Evolutionary conservation across 2,888 invertebrate genomes (phyloP), one percentile per base, ranked within the genome.

Genomic region (Athrips mouffetella): DNA sequence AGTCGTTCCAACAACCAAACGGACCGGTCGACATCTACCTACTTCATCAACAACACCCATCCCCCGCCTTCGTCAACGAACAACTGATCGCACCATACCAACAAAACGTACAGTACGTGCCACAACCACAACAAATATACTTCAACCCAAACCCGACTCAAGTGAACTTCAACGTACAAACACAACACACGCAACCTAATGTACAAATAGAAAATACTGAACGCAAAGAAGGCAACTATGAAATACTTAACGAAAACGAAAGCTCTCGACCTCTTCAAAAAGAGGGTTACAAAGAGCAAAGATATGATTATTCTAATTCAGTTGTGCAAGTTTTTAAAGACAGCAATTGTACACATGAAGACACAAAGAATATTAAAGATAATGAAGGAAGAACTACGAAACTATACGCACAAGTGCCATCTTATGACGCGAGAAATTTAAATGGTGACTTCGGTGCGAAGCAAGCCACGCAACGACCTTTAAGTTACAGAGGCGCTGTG

Each of bases 281-380:
- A 70, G 78, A 80, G 53, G 73, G 60, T 39, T 51, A 52, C 15
- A 57, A 57, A 31, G 75, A 79, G 63, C 64, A 62, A 33, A 58
- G 62, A 29, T 55, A 67, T 50, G 63, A 63, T 45, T 67, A 58
- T 45, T 52, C 57, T 20, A 62, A 67, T 27, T 70, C 75, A 23
- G 65, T 85, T 20, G 70, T 86, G 2, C 76, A 76, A 66, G 80
- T 88, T 1, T 87, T 86, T 48, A 86, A 83, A 65, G 68, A 85
- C 53, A 76, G 76, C 30, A 84, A 85, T 47, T 87, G 87, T 52
- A 63, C 75, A 10, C 62, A 70, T 23, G 67, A 76, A 13, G 64
- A 68, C 35, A 20, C 7, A 2, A 18, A 18, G 4, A 35, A 35
- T n/a, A n/a, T 21, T 21, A 65, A 73, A 48, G 58, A 61, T 11